Evolutionary conservation across 2,888 invertebrate species (phyloP).

Genomic region (Microplitis deprimator): DNA sequence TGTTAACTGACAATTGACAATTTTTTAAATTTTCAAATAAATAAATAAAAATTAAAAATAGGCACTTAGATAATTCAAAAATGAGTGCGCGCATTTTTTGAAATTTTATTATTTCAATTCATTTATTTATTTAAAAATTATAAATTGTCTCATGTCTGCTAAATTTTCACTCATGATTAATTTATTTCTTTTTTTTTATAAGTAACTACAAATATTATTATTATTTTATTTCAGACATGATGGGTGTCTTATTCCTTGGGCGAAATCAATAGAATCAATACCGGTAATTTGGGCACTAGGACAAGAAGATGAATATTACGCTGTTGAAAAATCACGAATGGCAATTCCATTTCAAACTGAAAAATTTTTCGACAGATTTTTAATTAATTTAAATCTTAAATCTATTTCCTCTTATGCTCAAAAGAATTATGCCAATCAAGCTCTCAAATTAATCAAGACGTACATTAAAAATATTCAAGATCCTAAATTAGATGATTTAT

Average conservation of each 20-base stretch:
- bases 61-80: no score
- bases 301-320: constrained; percentile 62
- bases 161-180: background rate
- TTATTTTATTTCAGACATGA: constrained; percentile 60
- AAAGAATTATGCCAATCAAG: constrained; percentile 58
- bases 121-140: no score
- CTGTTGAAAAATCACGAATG: constrained; percentile 61
- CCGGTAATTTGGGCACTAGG: constrained; percentile 65
- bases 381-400: constrained; percentile 51
- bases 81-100: no score
- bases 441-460: constrained; percentile 55
- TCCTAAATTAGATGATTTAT: constrained; percentile 57
- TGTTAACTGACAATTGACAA: no score
- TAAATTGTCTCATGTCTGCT: no score
- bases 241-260: constrained; percentile 67
- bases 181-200: background rate
- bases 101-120: no score
- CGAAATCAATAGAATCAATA: constrained; percentile 59
- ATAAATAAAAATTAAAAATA: no score
- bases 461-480: constrained; percentile 51
- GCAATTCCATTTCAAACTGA: constrained; percentile 62
- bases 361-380: constrained; percentile 57
- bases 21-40: no score
- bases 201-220: no score
- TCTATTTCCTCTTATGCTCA: constrained; percentile 53